Evolutionary conservation across 2,888 invertebrate species (phyloP), one percentile per base, ranked within the genome.

Genomic region (Neelides folsomi): DNA sequence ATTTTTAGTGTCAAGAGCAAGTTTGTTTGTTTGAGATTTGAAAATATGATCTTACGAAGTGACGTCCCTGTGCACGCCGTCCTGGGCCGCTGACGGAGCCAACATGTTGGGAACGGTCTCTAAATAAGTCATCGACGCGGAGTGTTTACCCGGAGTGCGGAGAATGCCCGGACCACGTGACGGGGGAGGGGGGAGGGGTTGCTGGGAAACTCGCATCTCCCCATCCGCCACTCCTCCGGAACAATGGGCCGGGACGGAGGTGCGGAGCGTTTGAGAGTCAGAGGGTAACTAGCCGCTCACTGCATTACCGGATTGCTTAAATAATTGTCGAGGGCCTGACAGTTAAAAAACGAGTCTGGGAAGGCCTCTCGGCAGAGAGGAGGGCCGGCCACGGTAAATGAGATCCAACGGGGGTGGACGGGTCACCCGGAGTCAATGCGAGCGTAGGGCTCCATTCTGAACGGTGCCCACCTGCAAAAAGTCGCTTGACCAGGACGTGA

Each of bases 131-230:
- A 27, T 27, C 27, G 27, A 7, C 4, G 27, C 27, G 27, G 27
- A 3, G 27, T 27, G 27, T 27, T 27, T 27, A 27, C 27, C 27
- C 27, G 27, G 27, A 27, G 27, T 27, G 4, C 27, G 7, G 7
- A 12, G 47, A 47, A 12, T 16, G 2, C 36, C 56, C 16, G 47
- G 48, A 54, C 48, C 44, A 47, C 39, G 47, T 57, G 58, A 58
- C 60, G 57, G 60, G 60, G 60, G 60, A 60, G 60, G 59, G 60
- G 60, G 63, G 63, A 63, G 63, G 63, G 63, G 63, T 63, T 63
- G 60, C 60, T 42, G 38, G 34, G 53, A 51, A 39, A 27, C 36
- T 41, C 51, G 51, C 53, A 56, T 47, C 49, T 53, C 56, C 48
- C 56, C 42, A 53, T 40, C 47, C 56, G 51, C 56, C 55, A 51